Evolutionary conservation across 2,797 vertebrate species (phyloP).

Genomic region (Cyprinella venusta): DNA sequence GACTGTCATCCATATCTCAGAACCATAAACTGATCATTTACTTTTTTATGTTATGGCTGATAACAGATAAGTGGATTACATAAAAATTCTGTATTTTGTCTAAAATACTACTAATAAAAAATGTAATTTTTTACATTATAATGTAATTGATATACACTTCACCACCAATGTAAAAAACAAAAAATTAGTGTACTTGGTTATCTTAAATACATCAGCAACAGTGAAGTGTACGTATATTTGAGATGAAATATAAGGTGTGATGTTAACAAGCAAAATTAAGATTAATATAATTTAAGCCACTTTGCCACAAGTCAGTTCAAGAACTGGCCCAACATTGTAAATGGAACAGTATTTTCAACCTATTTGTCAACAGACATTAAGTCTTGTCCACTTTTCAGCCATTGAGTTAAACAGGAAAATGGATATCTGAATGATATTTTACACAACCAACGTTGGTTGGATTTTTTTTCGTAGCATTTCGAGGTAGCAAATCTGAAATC

Average conservation of each 20-base stretch:
- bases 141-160: neutral
- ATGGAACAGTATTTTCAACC: neutral
- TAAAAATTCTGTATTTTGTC: neutral
- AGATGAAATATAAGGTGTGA: too few relatives aligned
- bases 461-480: neutral
- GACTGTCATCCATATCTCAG: neutral
- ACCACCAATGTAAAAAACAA: neutral
- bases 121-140: conserved; percentile 11
- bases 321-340: neutral
- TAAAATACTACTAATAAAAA: neutral
- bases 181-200: neutral
- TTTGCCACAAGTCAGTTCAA: neutral
- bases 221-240: too few relatives aligned
- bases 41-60: neutral
- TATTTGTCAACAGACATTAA: neutral
- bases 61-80: neutral
- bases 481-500: neutral
- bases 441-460: neutral
- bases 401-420: neutral
- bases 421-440: neutral
- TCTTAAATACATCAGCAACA: neutral
- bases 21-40: neutral
- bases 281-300: neutral
- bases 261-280: conserved; percentile 1
- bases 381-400: neutral